Conservation (phyloP, 2,888 invertebrate genomes). For the Hemicrepidius hirtus region DNA sequence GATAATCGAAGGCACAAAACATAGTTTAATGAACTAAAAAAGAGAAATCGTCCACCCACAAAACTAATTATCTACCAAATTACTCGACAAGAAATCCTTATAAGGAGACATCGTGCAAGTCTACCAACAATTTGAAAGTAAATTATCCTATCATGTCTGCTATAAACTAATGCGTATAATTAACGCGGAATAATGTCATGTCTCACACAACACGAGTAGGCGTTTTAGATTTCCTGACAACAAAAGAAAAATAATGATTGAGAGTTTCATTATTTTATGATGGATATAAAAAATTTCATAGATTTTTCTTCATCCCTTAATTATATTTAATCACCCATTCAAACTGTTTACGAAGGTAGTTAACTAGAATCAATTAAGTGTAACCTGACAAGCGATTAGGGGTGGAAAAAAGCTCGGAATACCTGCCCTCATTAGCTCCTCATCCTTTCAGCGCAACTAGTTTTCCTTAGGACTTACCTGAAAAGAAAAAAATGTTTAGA, state of each 20-base stretch:
- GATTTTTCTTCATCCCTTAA: neutral
- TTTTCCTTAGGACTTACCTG: no score
- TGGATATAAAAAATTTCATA: neutral
- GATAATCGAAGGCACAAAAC: slow-evolving; percentile 18
- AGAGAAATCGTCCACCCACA: slow-evolving; percentile 47
- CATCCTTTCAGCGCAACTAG: no score
- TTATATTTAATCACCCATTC: no score
- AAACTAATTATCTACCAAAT: slow-evolving; percentile 48
- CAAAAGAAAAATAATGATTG: slow-evolving; percentile 1
- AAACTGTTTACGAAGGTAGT: no score
- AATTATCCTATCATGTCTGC: slow-evolving; percentile 43
- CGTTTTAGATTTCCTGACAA: slow-evolving; percentile 2
- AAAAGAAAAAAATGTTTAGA: no score
- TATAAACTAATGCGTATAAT: slow-evolving; percentile 41
- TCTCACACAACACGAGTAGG: slow-evolving; percentile 15
- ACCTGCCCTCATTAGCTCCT: no score
- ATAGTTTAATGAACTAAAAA: slow-evolving; percentile 19
- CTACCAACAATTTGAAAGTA: slow-evolving; percentile 45
- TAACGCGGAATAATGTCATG: slow-evolving; percentile 35
- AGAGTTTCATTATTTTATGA: neutral
- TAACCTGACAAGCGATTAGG: no score
- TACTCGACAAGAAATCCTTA: slow-evolving; percentile 45
- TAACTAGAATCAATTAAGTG: no score
- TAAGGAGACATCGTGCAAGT: slow-evolving; percentile 42
- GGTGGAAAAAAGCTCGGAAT: no score